Percentiles rank a stretch among this genome's conserved stretches.
Evolutionary conservation across 2,113 vertebrate genomes (phyloP).

Genomic region (Tragelaphus buxtoni): DNA sequence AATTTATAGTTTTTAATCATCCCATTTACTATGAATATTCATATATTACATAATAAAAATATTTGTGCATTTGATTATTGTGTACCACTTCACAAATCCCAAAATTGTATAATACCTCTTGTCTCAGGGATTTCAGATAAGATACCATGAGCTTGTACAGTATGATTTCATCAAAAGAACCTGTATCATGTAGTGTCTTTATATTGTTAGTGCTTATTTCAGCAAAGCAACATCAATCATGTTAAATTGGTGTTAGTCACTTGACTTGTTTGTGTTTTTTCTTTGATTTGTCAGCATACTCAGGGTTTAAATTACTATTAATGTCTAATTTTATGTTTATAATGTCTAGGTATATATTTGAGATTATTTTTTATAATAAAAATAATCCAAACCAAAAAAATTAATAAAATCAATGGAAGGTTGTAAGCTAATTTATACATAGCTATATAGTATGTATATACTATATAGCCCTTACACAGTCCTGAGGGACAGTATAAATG

Average conservation of each 20-base stretch:
- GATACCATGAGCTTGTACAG: background rate
- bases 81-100: background rate
- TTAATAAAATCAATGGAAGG: background rate
- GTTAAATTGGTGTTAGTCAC: background rate
- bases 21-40: background rate
- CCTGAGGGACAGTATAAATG: background rate
- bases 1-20: background rate
- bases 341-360: background rate
- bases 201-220: background rate
- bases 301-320: background rate
- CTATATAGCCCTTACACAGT: background rate
- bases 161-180: background rate
- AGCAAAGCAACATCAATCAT: background rate
- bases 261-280: background rate
- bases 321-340: background rate
- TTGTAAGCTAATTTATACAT: background rate
- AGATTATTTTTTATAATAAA: background rate
- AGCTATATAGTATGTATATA: background rate
- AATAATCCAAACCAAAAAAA: background rate
- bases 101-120: background rate
- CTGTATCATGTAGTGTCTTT: background rate
- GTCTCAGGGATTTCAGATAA: background rate
- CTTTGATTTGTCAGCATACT: background rate
- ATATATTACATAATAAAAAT: background rate
- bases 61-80: background rate